A percentile compares a stretch with the other conserved stretches of the same genome.
Evolutionary conservation across 2,888 invertebrate species (phyloP).

Genomic region (Agrotis puta): DNA sequence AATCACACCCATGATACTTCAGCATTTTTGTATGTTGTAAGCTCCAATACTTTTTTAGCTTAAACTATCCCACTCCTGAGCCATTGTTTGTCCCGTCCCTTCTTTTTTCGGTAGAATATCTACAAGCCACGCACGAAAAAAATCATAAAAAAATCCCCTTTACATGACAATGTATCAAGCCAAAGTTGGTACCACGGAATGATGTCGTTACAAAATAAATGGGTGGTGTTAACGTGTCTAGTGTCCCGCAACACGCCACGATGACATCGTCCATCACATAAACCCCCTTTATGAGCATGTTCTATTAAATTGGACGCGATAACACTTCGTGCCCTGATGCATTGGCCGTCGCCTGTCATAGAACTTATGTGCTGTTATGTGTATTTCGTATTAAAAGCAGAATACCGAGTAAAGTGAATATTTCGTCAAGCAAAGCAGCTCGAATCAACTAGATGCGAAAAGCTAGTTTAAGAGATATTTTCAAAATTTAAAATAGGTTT

Average conservation of each 20-base stretch:
- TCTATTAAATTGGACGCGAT: constrained; percentile 43
- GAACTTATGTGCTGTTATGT: constrained; percentile 8
- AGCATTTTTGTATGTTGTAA: too few relatives aligned
- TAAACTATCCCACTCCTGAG: too few relatives aligned
- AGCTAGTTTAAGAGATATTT: neutral
- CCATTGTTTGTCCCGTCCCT: too few relatives aligned
- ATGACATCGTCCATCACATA: constrained; percentile 22
- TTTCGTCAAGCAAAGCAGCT: too few relatives aligned
- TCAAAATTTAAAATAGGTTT: too few relatives aligned
- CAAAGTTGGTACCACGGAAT: constrained; percentile 4
- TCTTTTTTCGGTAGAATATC: too few relatives aligned
- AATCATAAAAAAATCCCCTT: neutral
- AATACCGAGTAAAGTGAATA: neutral
- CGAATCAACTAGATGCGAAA: neutral
- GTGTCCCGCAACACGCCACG: neutral
- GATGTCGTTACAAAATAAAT: constrained; percentile 32
- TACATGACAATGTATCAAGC: constrained; percentile 5
- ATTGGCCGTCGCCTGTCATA: constrained; percentile 8
- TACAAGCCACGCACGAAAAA: too few relatives aligned
- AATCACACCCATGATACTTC: too few relatives aligned
- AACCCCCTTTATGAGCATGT: constrained; percentile 44
- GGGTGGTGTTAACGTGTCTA: constrained; percentile 5
- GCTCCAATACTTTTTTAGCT: too few relatives aligned
- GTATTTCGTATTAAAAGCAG: neutral
- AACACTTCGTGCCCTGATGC: constrained; percentile 26